These are phyloP conservation scores for Tenthredo amoena DNA, from an alignment of 2,888 invertebrate species.

Conservation along the genomic window DNA sequence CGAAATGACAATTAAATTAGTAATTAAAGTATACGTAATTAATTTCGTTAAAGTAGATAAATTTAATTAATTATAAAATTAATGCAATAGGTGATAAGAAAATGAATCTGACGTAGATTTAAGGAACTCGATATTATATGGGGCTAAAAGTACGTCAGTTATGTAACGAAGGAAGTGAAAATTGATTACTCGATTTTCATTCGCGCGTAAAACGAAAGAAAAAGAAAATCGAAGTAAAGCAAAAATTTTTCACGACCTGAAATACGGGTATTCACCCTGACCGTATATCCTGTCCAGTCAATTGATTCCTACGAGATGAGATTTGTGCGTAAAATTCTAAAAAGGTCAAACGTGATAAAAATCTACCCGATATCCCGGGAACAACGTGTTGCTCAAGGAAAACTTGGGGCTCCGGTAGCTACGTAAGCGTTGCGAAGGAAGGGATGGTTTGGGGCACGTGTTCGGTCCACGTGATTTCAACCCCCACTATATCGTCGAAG, in stretches of 20 bases:
- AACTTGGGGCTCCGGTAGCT: not conserved
- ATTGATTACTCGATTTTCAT: not conserved
- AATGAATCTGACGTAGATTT: too few relatives aligned
- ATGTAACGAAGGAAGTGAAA: not conserved
- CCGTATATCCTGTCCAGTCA: not conserved
- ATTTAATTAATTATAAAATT: too few relatives aligned
- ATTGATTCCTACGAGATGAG: not conserved
- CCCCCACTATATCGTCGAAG: not conserved
- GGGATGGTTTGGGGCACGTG: constrained; percentile 26
- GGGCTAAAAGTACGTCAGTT: not conserved
- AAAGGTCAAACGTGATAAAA: not conserved
- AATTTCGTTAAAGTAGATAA: not conserved
- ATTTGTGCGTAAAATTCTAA: not conserved
- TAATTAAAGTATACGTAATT: not conserved
- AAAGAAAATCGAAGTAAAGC: not conserved
- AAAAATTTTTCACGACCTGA: not conserved
- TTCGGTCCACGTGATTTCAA: constrained; percentile 32
- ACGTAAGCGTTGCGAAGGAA: constrained; percentile 20
- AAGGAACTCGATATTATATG: too few relatives aligned
- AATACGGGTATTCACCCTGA: not conserved
- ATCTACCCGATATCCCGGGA: not conserved
- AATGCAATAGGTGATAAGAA: not conserved
- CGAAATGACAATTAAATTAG: not conserved
- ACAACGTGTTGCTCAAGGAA: constrained; percentile 32
- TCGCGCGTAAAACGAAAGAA: not conserved